Evolutionary conservation across 2,113 vertebrate species (phyloP).

Genomic region (Chelonoidis abingdonii): DNA sequence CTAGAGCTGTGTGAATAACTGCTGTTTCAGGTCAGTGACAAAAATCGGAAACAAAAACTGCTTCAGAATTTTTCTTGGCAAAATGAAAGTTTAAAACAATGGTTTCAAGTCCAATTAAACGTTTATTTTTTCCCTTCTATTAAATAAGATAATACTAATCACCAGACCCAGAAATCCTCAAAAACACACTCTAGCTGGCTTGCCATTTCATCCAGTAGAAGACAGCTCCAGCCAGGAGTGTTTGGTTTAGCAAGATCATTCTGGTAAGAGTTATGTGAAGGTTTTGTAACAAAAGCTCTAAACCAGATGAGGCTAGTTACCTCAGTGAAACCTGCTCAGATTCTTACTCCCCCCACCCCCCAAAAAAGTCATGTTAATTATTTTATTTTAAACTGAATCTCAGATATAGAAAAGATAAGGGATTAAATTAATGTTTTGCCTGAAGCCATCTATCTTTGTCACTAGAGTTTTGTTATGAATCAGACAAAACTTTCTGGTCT

Average conservation of each 20-base stretch:
- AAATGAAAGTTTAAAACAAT: not conserved
- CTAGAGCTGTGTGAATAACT: not conserved
- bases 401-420: not conserved
- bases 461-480: not conserved
- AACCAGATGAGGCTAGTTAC: not conserved
- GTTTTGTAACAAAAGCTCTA: not conserved
- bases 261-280: not conserved
- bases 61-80: not conserved
- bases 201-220: not conserved
- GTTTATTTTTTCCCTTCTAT: not conserved
- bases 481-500: fast-evolving
- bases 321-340: not conserved
- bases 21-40: not conserved
- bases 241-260: too few species aligned
- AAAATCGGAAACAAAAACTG: not conserved
- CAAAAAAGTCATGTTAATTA: not conserved
- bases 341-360: not conserved
- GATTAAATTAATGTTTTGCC: not conserved
- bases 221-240: too few species aligned
- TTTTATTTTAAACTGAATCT: not conserved
- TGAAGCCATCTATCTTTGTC: not conserved
- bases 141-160: not conserved
- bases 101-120: not conserved
- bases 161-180: not conserved
- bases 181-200: not conserved